These are phyloP conservation scores for Halcyon senegalensis DNA, from an alignment of 2,113 vertebrate genomes.

Conservation along the genomic window DNA sequence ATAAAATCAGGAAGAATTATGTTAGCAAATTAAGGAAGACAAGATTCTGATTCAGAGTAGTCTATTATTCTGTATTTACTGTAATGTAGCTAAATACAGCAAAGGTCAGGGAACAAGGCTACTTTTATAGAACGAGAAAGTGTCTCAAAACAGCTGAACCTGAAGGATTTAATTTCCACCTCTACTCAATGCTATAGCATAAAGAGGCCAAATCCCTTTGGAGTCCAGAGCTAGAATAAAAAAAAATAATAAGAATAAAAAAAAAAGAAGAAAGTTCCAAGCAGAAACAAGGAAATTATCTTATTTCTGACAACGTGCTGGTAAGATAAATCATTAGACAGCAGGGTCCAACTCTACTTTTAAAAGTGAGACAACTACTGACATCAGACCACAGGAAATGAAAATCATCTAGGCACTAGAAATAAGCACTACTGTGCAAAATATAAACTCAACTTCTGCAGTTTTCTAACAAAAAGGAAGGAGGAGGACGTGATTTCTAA, in stretches of 20 bases:
- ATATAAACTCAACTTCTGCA: background rate
- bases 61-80: background rate
- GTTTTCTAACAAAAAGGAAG: background rate
- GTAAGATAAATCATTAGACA: background rate
- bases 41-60: background rate
- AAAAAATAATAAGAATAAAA: background rate
- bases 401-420: background rate
- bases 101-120: background rate
- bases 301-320: background rate
- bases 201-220: background rate
- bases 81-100: background rate
- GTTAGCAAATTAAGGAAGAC: background rate
- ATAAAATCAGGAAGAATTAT: slow-evolving; percentile 4
- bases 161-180: background rate
- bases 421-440: background rate
- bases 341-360: background rate
- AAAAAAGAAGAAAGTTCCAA: background rate
- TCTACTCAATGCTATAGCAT: background rate
- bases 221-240: background rate
- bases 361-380: background rate
- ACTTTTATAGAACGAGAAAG: background rate
- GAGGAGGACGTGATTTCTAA: background rate
- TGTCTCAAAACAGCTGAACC: background rate
- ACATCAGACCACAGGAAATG: background rate
- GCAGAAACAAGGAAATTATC: background rate